phyloP scores from a whole-genome alignment of 1,140 invertebrate genomes.

The Zaprionus gabonicus region DNA sequence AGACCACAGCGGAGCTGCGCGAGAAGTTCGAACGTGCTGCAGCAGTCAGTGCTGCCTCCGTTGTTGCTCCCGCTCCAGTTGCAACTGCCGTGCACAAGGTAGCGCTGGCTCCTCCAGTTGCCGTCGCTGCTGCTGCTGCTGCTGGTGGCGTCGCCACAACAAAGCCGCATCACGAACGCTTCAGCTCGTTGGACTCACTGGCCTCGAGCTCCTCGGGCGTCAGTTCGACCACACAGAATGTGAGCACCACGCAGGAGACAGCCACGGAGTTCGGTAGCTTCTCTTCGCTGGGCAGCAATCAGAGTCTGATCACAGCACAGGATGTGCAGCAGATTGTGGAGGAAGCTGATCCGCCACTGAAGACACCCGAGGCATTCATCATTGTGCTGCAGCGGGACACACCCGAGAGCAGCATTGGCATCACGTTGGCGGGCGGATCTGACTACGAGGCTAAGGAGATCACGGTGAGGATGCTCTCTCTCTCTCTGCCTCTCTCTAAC shows the following conservation, averaged over 20 bases:
- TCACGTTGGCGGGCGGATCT: conserved; percentile 93
- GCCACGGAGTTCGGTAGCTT: conserved; percentile 83
- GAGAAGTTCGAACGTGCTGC: conserved; percentile 80
- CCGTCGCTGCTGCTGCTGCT: background rate
- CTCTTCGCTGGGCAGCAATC: conserved; percentile 83
- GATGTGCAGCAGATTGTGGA: conserved; percentile 84
- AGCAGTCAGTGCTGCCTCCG: conserved; percentile 34
- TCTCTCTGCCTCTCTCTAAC: background rate
- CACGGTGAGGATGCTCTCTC: conserved; percentile 86
- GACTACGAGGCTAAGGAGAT: conserved; percentile 96
- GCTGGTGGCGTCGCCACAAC: background rate
- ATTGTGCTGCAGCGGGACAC: conserved; percentile 83
- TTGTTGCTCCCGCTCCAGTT: conserved; percentile 28
- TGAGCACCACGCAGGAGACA: conserved; percentile 79
- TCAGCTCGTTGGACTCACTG: conserved; percentile 81
- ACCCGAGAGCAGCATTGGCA: conserved; percentile 91
- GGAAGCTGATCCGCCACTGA: conserved; percentile 82
- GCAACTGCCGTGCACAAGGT: conserved; percentile 47
- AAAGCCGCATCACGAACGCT: conserved; percentile 80
- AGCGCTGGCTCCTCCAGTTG: conserved; percentile 4
- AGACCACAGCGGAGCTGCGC: conserved; percentile 74
- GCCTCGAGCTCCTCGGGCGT: conserved; percentile 83
- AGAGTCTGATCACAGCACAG: conserved; percentile 83
- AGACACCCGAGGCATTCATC: conserved; percentile 82
- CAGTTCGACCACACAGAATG: conserved; percentile 78